Base-by-base conservation (phyloP, 2,888 invertebrate species). In the Xestia rhomboidea region DNA sequence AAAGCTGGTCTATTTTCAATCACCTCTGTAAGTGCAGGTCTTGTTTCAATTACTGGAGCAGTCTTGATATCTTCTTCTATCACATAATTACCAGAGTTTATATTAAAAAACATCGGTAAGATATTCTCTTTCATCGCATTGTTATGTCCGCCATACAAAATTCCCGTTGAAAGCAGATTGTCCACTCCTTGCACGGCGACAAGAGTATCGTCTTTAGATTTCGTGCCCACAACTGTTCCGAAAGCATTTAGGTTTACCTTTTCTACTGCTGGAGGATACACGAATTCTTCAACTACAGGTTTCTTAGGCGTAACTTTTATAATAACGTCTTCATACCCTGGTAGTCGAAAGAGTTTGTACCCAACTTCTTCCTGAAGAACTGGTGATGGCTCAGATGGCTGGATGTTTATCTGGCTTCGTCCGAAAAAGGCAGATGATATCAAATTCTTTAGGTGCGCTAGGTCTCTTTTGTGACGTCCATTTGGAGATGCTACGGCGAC, bases 241-340 rank as follows among this genome's bases (percentile, higher is more conserved):
- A 82, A 75, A 0, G 83, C 83, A 63, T 85, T 75, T 34, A 85
- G 8, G 30, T 84, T 75, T 3, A 85, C 63, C 21, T 75, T 30
- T 60, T 68, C 67, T 0, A 64, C 60, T 54, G 18, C 18, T 27
- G 87, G 82, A 51, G 87, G 82, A 51, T 77, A 79, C 1, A 86
- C 76, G 18, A 87, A 79, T 10, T 85, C 79, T 44, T 81, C 44
- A 18, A 67, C 18, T 6, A 60, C 15, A 5, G 60, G 11, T 41
- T 74, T 63, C 46, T 46, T 77, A 6, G 81, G 51, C 8, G 57
- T 0, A n/a, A 90, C 87, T 87, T 90, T 90, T 1, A 93, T 75
- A 5, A 91, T 51, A 38, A 91, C 71, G 18, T 92, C 81, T 13
- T 92, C 85, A 68, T 84, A 83, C 0, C 91, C 91, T 62, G 92